These are phyloP conservation scores for Stictocephala bisonia DNA, from an alignment of 2,888 invertebrate genomes.

Conservation along the genomic window DNA sequence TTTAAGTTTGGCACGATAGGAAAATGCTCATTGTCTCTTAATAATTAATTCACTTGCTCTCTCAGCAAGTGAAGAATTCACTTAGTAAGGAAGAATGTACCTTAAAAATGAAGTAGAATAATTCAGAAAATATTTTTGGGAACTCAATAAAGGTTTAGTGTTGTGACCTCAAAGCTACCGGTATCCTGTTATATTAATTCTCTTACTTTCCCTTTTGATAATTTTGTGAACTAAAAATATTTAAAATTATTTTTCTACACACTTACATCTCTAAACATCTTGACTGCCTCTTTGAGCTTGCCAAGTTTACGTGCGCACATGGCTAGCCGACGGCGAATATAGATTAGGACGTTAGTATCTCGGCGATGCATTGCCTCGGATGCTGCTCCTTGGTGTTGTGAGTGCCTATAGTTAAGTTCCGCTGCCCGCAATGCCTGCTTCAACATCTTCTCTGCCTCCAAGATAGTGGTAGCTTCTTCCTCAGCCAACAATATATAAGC, in stretches of 20 bases:
- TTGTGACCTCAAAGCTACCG: no score
- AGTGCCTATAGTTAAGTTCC: conserved; percentile 81
- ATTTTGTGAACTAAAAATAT: no score
- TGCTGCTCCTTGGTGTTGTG: conserved; percentile 81
- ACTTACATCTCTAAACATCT: conserved; percentile 90
- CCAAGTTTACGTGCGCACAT: conserved; percentile 97
- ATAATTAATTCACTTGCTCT: no score
- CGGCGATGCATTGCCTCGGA: conserved; percentile 85
- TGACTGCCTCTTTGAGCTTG: conserved; percentile 93
- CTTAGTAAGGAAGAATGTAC: no score
- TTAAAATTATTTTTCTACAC: not conserved
- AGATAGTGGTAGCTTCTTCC: conserved; percentile 94
- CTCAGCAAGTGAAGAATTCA: no score
- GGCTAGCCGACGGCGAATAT: conserved; percentile 92
- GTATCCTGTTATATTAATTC: no score
- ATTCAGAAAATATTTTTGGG: no score
- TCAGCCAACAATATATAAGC: conserved; percentile 96
- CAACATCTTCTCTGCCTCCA: conserved; percentile 86
- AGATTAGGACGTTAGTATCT: conserved; percentile 94
- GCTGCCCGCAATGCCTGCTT: conserved; percentile 85
- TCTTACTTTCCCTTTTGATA: no score
- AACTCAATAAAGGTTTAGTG: no score
- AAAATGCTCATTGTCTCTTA: no score
- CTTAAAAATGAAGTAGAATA: no score
- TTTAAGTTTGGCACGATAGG: no score